Percentiles rank a stretch among this genome's conserved stretches.
These are phyloP conservation scores for Ichneumoninae sp. DNA, from an alignment of 2,888 invertebrate genomes.

Conservation along the genomic window DNA sequence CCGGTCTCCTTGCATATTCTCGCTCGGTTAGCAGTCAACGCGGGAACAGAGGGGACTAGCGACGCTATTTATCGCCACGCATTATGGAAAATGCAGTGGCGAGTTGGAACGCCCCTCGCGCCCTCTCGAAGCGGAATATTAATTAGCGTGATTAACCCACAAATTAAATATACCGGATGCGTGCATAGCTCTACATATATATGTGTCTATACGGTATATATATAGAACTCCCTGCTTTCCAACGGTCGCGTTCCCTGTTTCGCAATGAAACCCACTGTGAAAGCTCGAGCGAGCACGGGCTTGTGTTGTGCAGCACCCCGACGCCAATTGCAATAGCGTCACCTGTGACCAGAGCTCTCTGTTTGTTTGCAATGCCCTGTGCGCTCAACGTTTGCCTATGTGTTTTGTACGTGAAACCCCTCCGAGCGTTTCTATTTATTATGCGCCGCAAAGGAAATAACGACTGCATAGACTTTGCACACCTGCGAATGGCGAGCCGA, in stretches of 20 bases:
- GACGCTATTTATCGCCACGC: conserved; percentile 74
- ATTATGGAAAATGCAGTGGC: conserved; percentile 76
- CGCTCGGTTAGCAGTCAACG: conserved; percentile 35
- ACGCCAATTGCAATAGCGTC: conserved; percentile 52
- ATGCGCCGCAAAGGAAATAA: conserved; percentile 60
- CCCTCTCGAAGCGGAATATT: conserved; percentile 75
- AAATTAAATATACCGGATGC: conserved; percentile 78
- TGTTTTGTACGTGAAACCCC: conserved; percentile 10
- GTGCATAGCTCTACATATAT: conserved; percentile 56
- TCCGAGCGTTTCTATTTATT: conserved; percentile 50
- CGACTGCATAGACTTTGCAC: conserved; percentile 52
- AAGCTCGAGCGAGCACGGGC: conserved; percentile 51
- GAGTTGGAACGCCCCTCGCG: conserved; percentile 57
- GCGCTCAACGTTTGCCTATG: conserved; percentile 5
- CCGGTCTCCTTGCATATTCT: conserved; percentile 49
- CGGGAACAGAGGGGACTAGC: conserved; percentile 55
- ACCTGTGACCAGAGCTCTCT: conserved; percentile 48
- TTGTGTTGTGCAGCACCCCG: conserved; percentile 33
- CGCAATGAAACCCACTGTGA: conserved; percentile 49
- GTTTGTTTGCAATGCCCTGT: conserved; percentile 48
- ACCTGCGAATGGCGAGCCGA: conserved; percentile 51
- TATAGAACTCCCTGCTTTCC: conserved; percentile 36
- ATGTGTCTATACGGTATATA: background rate
- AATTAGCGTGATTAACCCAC: conserved; percentile 80
- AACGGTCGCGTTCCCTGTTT: conserved; percentile 50